Evolutionary conservation across 2,888 invertebrate genomes (phyloP).

Genomic region (Hanleya hanleyi): DNA sequence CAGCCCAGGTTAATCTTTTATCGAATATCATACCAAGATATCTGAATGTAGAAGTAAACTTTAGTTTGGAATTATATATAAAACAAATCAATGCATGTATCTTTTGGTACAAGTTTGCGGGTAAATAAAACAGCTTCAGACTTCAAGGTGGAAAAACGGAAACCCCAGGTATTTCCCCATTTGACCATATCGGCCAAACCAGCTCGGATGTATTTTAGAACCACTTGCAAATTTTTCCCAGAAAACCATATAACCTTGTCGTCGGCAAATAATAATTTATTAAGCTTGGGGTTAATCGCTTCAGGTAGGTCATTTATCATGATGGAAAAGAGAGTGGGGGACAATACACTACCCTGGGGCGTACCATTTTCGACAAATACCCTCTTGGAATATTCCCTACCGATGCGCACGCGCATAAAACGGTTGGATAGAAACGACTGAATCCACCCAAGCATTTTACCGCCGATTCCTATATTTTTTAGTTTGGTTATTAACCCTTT

Average conservation of each 20-base stretch:
- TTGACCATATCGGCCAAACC: not conserved
- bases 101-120: too few species aligned
- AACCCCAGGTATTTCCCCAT: not conserved
- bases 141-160: not conserved
- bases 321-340: not conserved
- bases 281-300: not conserved
- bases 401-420: not conserved
- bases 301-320: constrained; percentile 4
- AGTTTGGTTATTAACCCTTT: not conserved
- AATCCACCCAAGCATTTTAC: not conserved
- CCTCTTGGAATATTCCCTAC: not conserved
- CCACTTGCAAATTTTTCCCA: not conserved
- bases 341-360: not conserved
- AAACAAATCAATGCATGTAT: too few species aligned
- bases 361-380: not conserved
- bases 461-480: not conserved
- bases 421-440: not conserved
- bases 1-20: too few species aligned
- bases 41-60: too few species aligned
- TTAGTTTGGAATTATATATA: too few species aligned
- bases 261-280: not conserved
- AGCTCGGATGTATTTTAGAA: not conserved
- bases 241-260: not conserved
- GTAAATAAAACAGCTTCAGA: not conserved
- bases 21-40: too few species aligned